Conservation (phyloP, 2,888 invertebrate genomes). For the Protonemura montana region DNA sequence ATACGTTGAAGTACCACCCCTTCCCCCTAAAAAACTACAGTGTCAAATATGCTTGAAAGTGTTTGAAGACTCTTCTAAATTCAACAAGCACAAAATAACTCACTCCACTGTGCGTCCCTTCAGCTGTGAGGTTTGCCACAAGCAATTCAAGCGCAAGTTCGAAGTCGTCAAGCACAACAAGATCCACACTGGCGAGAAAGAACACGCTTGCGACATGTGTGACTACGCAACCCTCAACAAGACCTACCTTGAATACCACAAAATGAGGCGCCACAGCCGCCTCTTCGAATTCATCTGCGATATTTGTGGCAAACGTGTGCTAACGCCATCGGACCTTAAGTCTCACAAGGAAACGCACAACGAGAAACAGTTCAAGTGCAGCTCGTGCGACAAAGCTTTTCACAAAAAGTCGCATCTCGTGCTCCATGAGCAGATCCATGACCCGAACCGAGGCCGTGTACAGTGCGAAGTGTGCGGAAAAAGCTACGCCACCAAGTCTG, state of each 20-base stretch:
- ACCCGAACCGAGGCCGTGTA: slow-evolving; percentile 49
- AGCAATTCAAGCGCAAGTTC: slow-evolving; percentile 43
- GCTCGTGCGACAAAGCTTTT: slow-evolving; percentile 54
- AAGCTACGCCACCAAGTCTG: not conserved
- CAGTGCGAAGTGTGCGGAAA: slow-evolving; percentile 59
- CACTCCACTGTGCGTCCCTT: slow-evolving; percentile 42
- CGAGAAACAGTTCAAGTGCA: slow-evolving; percentile 52
- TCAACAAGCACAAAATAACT: slow-evolving; percentile 42
- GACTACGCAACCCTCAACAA: slow-evolving; percentile 45
- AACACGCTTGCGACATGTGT: slow-evolving; percentile 52
- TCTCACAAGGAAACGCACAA: slow-evolving; percentile 39
- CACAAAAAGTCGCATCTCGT: slow-evolving; percentile 54
- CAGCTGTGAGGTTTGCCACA: slow-evolving; percentile 44
- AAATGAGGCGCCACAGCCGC: slow-evolving; percentile 46
- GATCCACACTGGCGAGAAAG: slow-evolving; percentile 51
- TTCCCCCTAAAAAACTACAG: not conserved
- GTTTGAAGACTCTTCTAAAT: slow-evolving; percentile 18
- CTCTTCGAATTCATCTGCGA: slow-evolving; percentile 38
- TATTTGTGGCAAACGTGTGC: slow-evolving; percentile 41
- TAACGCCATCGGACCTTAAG: slow-evolving; percentile 33
- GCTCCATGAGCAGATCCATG: slow-evolving; percentile 53
- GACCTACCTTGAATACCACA: slow-evolving; percentile 50
- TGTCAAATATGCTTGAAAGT: slow-evolving; percentile 40
- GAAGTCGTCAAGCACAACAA: slow-evolving; percentile 50
- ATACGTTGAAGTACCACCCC: not conserved